phyloP scores from a whole-genome alignment of 2,113 vertebrate genomes.

The Saccopteryx leptura region DNA sequence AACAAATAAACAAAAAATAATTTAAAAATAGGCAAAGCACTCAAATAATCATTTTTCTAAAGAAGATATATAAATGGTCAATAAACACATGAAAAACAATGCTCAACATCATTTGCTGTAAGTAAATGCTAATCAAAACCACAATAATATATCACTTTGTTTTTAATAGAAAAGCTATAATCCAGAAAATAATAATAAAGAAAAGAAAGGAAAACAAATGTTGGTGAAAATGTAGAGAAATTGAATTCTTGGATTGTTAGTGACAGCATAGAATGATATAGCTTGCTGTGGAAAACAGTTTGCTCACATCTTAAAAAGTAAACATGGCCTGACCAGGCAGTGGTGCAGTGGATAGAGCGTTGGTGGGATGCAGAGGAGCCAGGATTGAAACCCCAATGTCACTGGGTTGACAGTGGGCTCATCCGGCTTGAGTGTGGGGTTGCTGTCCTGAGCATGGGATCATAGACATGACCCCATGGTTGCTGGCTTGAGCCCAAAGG shows the following conservation, averaged over 20 bases:
- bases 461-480: too few species aligned
- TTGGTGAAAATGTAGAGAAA: neutral
- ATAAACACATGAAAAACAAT: neutral
- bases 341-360: too few species aligned
- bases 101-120: neutral
- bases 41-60: neutral
- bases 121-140: neutral
- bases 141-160: neutral
- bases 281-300: neutral
- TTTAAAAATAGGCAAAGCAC: neutral
- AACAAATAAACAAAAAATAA: neutral
- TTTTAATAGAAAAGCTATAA: neutral
- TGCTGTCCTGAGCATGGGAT: too few species aligned
- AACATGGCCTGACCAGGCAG: neutral
- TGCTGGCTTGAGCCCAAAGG: too few species aligned
- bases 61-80: neutral
- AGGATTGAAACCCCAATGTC: too few species aligned
- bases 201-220: neutral
- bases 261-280: neutral
- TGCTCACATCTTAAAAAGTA: neutral
- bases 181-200: neutral
- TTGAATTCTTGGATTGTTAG: neutral
- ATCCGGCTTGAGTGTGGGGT: too few species aligned
- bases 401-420: too few species aligned
- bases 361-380: too few species aligned